Evolutionary conservation across 2,888 invertebrate species (phyloP), one percentile per base, ranked within the genome.

Genomic region (Eupelmus urozonus): DNA sequence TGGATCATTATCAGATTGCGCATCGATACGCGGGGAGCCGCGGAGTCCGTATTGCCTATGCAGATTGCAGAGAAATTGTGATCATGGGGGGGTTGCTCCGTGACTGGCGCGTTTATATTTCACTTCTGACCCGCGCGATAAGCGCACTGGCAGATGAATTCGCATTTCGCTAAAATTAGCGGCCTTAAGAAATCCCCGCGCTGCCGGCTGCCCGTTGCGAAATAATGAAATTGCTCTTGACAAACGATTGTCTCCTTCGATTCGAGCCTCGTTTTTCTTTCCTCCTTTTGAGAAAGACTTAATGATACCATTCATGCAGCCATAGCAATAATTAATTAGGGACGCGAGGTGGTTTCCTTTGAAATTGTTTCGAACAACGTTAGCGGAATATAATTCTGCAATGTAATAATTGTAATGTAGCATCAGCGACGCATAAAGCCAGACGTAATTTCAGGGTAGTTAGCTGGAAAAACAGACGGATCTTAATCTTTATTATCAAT

Each of bases 161-260:
- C 65, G 63, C 73, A 34, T 78, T 77, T 53, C 59, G 20, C 25
- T 66, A 1, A 57, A 78, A 72, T 53, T 57, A 29, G 20, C 55
- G 20, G 2, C 25, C 45, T 72, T 72, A 62, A 29, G 67, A 62
- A 67, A 73, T 55, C 2, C 23, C 20, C n/a, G 11, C 20, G 20
- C n/a, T 13, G 67, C 16, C 9, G 18, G 29, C 4, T 1, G 5
- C 7, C n/a, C 18, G 29, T 78, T 78, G 74, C 11, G 74, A 74
- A 74, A 78, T 63, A 59, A 69, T 73, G 55, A 78, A 78, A 78
- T 78, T 74, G 16, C 51, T 42, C 51, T 55, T 49, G 69, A 70
- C 55, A 70, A 63, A 59, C 65, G 71, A 76, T 71, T 71, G 60
- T 53, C 51, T 29, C 63, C 29, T 27, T 49, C 20, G 45, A 27